Evolutionary conservation across 2,113 vertebrate species (phyloP), one percentile per base, ranked within the genome.

Genomic region (Zeus faber): DNA sequence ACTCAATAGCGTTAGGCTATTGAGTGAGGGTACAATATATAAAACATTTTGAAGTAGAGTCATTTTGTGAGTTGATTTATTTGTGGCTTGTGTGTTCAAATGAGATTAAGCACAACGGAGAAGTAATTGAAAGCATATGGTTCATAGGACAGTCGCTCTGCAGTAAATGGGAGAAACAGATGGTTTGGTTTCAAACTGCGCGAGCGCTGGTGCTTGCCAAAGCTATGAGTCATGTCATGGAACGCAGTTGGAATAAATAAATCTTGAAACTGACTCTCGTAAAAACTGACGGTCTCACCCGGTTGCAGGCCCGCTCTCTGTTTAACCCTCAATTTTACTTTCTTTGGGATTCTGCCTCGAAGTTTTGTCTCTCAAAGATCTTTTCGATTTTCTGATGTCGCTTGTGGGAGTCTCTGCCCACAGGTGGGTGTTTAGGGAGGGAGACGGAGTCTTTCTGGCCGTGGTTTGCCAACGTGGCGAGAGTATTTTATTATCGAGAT

Each of bases 171-270:
- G n/a, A 37, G 5, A 14, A 37, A 37, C 33, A n/a, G 33, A 33
- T 37, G 33, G 29, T 2, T 18, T 43, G 31, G 14, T 35, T 56
- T 71, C 44, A 58, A 67, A 56, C 35, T 35, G 54, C 63, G 49
- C 52, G 31, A 44, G 1, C n/a, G 11, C 22, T 54, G 39, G 50
- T 33, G 16, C 11, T 54, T 54, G 56, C 24, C 57, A 24, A 48
- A 55, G 47, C 8, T 18, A 57, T 82, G 78, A 87, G 64, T 80
- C 77, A 79, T 49, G 0, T 70, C 56, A 65, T 72, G 18, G 61
- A 64, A 29, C 41, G n/a, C 43, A 41, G 17, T 26, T 35, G 20
- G 53, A 45, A 25, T 10, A 21, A 24, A 40, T 26, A 62, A 39
- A 33, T 14, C 11, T 37, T 37, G 8, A 2, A 7, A 2, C 31